phyloP scores from a whole-genome alignment of 2,888 invertebrate species.

The Dexiosoma caninum region DNA sequence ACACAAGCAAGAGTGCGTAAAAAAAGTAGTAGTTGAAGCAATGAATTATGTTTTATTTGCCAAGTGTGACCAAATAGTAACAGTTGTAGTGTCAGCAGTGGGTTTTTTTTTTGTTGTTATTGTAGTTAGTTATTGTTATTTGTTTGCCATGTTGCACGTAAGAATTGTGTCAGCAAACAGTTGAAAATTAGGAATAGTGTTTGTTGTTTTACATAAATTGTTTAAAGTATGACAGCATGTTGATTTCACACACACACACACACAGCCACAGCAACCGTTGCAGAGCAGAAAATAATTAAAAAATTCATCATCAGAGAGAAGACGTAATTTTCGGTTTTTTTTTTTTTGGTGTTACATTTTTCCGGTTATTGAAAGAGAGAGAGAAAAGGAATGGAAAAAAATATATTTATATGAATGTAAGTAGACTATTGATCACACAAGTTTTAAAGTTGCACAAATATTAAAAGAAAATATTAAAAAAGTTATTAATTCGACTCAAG shows the following conservation, averaged over 20 bases:
- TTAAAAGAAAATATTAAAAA: too few species aligned
- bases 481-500: too few species aligned
- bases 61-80: neutral
- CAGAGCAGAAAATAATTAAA: neutral
- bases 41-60: slow-evolving; percentile 42
- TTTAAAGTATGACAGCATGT: neutral
- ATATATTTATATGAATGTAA: neutral
- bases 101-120: neutral
- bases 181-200: slow-evolving; percentile 22
- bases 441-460: too few species aligned
- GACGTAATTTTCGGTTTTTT: neutral
- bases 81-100: slow-evolving; percentile 8
- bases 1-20: slow-evolving; percentile 5
- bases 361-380: too few species aligned
- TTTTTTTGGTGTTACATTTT: neutral
- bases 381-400: neutral
- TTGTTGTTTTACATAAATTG: slow-evolving; percentile 43
- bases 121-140: slow-evolving; percentile 6
- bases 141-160: neutral
- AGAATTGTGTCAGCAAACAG: slow-evolving; percentile 14
- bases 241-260: neutral
- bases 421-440: too few species aligned
- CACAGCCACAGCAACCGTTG: too few species aligned
- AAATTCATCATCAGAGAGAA: neutral
- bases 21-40: slow-evolving; percentile 33